Evolutionary conservation across 2,797 vertebrate genomes (phyloP).

Genomic region (Ciconia nigra): DNA sequence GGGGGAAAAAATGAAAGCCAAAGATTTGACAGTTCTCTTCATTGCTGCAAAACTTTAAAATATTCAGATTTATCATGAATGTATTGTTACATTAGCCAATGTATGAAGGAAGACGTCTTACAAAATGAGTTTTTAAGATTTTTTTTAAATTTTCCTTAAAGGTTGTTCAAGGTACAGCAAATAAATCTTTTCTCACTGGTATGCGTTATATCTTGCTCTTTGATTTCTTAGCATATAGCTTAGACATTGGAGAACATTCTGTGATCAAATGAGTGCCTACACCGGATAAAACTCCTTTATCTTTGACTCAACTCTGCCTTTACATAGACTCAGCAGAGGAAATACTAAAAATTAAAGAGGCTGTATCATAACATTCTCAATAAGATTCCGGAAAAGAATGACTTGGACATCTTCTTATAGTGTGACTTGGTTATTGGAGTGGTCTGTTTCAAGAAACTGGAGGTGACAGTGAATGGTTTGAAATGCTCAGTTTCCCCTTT

Average conservation of each 20-base stretch:
- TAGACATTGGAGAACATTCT: background rate
- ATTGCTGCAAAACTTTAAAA: background rate
- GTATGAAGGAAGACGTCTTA: background rate
- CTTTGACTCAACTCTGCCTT: background rate
- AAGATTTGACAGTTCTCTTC: background rate
- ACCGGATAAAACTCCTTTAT: background rate
- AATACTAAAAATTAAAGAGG: background rate
- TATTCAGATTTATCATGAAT: background rate
- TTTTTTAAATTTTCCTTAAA: background rate
- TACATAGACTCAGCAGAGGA: background rate
- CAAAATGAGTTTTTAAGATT: background rate
- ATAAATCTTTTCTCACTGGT: background rate
- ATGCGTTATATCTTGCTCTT: background rate
- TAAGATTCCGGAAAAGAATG: background rate
- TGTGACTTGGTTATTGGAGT: background rate
- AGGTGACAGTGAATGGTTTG: background rate
- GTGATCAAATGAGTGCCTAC: background rate
- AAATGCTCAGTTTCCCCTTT: background rate
- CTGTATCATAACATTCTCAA: background rate
- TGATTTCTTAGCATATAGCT: background rate
- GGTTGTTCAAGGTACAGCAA: background rate
- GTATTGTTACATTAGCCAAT: background rate
- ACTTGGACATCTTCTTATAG: background rate
- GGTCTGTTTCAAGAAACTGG: background rate
- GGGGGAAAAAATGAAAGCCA: background rate